Percentiles rank a stretch among this genome's conserved stretches.
These are phyloP conservation scores for Geopemphigus sp. DNA, from an alignment of 1,140 invertebrate species.

Conservation along the genomic window DNA sequence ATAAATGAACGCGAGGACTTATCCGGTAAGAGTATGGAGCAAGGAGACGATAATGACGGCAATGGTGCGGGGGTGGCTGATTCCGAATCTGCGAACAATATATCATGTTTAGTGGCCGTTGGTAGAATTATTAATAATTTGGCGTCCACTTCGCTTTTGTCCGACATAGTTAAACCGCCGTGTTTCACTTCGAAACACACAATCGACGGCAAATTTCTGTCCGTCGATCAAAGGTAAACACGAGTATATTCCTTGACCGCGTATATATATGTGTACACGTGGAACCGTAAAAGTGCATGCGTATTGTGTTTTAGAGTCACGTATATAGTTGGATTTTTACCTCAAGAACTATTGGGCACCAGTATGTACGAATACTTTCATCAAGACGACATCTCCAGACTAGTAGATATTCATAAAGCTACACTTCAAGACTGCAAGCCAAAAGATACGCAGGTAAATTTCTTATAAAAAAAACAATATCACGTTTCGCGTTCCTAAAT, in stretches of 20 bases:
- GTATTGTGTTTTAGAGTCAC: constrained; percentile 70
- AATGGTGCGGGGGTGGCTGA: constrained; percentile 64
- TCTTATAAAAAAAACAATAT: not conserved
- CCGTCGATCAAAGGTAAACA: constrained; percentile 68
- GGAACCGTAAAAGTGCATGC: not conserved
- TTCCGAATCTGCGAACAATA: constrained; percentile 69
- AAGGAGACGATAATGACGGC: constrained; percentile 60
- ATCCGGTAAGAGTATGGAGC: constrained; percentile 60
- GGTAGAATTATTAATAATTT: constrained; percentile 62
- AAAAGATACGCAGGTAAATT: constrained; percentile 25
- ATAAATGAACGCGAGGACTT: constrained; percentile 71
- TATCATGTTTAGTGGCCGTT: constrained; percentile 82
- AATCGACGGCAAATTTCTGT: constrained; percentile 64
- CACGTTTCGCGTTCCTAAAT: not conserved
- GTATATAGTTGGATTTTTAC: constrained; percentile 82
- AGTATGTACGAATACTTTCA: constrained; percentile 93
- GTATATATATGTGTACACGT: not conserved
- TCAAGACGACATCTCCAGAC: constrained; percentile 74
- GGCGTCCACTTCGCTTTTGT: constrained; percentile 19
- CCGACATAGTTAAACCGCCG: constrained; percentile 58
- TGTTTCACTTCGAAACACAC: constrained; percentile 65
- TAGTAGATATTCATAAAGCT: constrained; percentile 82
- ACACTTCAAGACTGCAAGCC: constrained; percentile 61
- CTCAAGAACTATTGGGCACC: constrained; percentile 87
- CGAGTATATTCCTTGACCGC: not conserved